A percentile compares a stretch with the other conserved stretches of the same genome.
Conservation (phyloP, 2,888 invertebrate genomes). For the Netelia virgata region DNA sequence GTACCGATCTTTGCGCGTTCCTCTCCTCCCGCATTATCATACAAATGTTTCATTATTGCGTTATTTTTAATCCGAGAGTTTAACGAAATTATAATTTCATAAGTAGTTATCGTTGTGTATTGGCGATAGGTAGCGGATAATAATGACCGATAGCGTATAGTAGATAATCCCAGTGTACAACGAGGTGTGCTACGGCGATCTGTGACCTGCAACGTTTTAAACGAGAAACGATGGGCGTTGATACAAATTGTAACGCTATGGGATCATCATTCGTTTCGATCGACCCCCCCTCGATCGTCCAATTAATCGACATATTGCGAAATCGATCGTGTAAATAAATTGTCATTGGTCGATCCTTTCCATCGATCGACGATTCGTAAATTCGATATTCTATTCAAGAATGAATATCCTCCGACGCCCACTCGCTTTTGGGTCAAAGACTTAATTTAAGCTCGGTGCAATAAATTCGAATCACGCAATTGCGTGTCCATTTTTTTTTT, state of each 20-base stretch:
- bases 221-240: background rate
- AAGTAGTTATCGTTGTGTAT: constrained; percentile 67
- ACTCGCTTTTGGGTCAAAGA: constrained; percentile 76
- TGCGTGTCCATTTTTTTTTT: constrained; percentile 55
- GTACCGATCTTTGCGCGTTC: constrained; percentile 18
- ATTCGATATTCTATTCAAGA: constrained; percentile 65
- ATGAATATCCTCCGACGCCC: constrained; percentile 71
- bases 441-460: constrained; percentile 76
- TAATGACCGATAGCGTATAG: constrained; percentile 53
- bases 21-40: constrained; percentile 39
- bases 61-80: constrained; percentile 71
- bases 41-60: constrained; percentile 64
- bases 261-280: background rate
- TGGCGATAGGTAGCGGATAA: constrained; percentile 65
- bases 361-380: constrained; percentile 61
- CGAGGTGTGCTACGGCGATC: constrained; percentile 36
- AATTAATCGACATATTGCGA: background rate
- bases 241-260: constrained; percentile 11
- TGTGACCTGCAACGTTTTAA: constrained; percentile 8
- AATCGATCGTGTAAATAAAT: constrained; percentile 71
- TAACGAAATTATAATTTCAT: constrained; percentile 68
- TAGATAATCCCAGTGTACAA: constrained; percentile 39
- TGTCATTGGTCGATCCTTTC: constrained; percentile 55
- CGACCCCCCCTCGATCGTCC: background rate
- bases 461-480: constrained; percentile 70